Base-by-base conservation (phyloP, 2,888 invertebrate genomes). In the Herminia tarsipennalis region DNA sequence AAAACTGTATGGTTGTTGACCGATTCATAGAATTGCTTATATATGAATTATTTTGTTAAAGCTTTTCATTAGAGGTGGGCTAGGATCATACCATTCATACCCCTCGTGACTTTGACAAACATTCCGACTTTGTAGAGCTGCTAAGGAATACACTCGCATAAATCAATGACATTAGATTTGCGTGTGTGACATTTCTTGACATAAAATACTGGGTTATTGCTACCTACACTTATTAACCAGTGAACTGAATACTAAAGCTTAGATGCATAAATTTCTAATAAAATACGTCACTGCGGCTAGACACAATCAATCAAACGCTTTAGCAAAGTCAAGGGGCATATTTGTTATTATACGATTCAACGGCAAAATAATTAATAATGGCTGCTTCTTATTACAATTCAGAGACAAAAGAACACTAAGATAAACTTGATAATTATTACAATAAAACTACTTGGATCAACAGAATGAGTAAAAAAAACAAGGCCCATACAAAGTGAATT, bases 81-180 rank as follows among this genome's bases (percentile, higher is more conserved):
- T 53, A 62, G 74, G 66, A 64, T 64, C 48, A 66, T 70, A 73
- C 71, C n/a, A n/a, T n/a, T n/a, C n/a, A n/a, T n/a, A n/a, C n/a
- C n/a, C 73, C 69, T 47, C 56, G 35, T 75, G 80, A 80, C 78
- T 76, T 80, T 81, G 73, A 73, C 59, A 70, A 56, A 59, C 64
- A 68, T 52, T 50, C 56, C 47, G 53, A 54, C 51, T 65, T 67
- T 62, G 40, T 63, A 56, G 36, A 35, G 57, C 56, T 60, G 38
- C 54, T 8, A 2, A 6, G 20, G 9, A 21, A 46, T 40, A 6
- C 44, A 43, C 27, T 36, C 13, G 5, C 6, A 14, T 22, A 42
- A 28, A 56, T 43, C 56, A 56, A 52, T 50, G 30, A 34, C 27
- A 12, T 12, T 28, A 6, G 17, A 25, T 14, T 25, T 20, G 29